Evolutionary conservation across 2,888 invertebrate genomes (phyloP), one percentile per base, ranked within the genome.

Genomic region (Rhamphomyia laevipes): DNA sequence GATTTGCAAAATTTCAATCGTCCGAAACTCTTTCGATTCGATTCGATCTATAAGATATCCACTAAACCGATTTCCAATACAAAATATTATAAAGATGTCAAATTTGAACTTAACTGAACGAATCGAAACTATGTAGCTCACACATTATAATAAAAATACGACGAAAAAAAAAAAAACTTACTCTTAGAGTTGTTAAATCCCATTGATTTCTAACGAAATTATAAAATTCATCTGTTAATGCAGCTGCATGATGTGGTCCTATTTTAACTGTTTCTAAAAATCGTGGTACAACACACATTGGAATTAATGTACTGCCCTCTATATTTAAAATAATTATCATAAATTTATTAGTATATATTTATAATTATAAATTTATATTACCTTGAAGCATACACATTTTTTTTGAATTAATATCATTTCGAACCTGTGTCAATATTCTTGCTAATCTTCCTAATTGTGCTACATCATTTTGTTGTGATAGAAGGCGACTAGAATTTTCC

Each of bases 131-230:
- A n/a, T n/a, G n/a, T n/a, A n/a, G n/a, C n/a, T n/a, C n/a, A n/a
- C n/a, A n/a, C n/a, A n/a, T n/a, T n/a, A n/a, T n/a, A n/a, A n/a
- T n/a, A n/a, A n/a, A n/a, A n/a, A n/a, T n/a, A n/a, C n/a, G n/a
- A n/a, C 6, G 4, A 9, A 9, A 43, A 17, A 42, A 18, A 12
- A 11, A 27, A 23, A 41, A 42, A 56, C 63, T 61, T 53, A 86
- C 85, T 76, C 86, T 84, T 60, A 86, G 84, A 2, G 88, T 87
- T 16, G 87, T 87, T 48, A 88, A 75, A 66, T 88, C 88, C 87
- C 87, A 87, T 59, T 84, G 81, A 59, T 81, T 81, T 1, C 74
- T 73, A 35, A 78, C 76, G 61, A 80, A 81, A 43, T 77, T 74
- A 54, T 79, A 77, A 45, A 79, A 71, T 59, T 79, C 78, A 64